Conservation (phyloP, 2,113 vertebrate genomes). For the Leucopsar rothschildi region DNA sequence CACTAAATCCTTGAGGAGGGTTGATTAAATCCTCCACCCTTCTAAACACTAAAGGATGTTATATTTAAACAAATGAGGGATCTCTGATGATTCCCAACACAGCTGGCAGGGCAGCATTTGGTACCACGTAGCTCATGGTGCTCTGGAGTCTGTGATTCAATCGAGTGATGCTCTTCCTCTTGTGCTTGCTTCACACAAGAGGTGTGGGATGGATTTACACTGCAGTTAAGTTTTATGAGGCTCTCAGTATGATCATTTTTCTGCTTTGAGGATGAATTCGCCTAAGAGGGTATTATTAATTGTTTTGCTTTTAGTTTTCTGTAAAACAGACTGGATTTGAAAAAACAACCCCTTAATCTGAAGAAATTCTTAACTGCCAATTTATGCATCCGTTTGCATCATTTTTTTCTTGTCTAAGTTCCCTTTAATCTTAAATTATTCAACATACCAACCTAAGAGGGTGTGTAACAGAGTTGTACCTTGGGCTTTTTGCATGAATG, state of each 20-base stretch:
- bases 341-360: background rate
- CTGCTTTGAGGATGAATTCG: background rate
- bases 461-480: background rate
- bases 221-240: background rate
- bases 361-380: background rate
- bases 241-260: background rate
- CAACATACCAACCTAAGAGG: background rate
- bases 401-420: background rate
- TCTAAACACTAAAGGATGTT: conserved; percentile 43
- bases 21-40: conserved; percentile 51
- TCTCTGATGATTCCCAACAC: background rate
- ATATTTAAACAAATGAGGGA: background rate
- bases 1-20: conserved; percentile 39
- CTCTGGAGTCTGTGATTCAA: background rate
- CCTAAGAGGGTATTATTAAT: background rate
- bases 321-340: background rate
- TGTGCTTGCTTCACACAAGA: background rate
- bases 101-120: background rate
- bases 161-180: background rate
- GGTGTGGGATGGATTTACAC: background rate
- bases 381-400: background rate
- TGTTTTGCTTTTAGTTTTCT: background rate
- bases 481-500: background rate
- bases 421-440: background rate
- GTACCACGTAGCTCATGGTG: rapidly evolving